Conservation (phyloP, 2,888 invertebrate species). For the Perithous albicinctus region DNA sequence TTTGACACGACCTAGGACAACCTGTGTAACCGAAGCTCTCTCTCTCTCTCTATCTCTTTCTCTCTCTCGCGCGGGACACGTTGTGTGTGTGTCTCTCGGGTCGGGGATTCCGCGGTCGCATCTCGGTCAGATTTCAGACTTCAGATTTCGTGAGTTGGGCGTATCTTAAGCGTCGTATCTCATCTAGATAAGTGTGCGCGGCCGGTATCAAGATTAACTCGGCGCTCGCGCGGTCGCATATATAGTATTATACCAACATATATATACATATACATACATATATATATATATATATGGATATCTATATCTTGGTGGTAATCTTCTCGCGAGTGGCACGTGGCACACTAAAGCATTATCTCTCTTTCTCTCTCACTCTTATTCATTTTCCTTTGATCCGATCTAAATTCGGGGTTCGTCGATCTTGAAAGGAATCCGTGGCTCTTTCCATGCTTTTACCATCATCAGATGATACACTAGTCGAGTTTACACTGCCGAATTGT, state of each 20-base stretch:
- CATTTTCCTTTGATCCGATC: conserved; percentile 78
- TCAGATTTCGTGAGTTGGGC: conserved; percentile 78
- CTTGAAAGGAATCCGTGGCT: conserved; percentile 69
- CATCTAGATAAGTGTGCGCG: conserved; percentile 81
- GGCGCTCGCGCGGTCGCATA: conserved; percentile 64
- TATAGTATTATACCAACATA: conserved; percentile 58
- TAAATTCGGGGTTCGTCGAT: conserved; percentile 79
- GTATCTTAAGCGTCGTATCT: conserved; percentile 83
- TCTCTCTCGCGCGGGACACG: conserved; percentile 17
- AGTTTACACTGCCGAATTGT: conserved; percentile 11
- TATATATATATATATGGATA: conserved; percentile 67
- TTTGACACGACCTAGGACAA: conserved; percentile 79
- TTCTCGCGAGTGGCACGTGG: conserved; percentile 76
- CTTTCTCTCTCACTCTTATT: conserved; percentile 43
- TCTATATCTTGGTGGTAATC: conserved; percentile 75
- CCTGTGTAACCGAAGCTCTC: conserved; percentile 68
- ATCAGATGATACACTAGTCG: conserved; percentile 4
- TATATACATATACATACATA: conserved; percentile 69
- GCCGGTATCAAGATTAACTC: conserved; percentile 82
- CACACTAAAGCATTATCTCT: conserved; percentile 49
- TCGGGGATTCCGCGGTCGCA: conserved; percentile 72
- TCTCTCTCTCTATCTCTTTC: too few relatives aligned
- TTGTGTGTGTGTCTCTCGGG: conserved; percentile 50
- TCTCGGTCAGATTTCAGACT: conserved; percentile 81
- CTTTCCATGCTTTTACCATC: conserved; percentile 49